Conservation (phyloP, 2,888 invertebrate genomes). For the Stenchaetothrips biformis region DNA sequence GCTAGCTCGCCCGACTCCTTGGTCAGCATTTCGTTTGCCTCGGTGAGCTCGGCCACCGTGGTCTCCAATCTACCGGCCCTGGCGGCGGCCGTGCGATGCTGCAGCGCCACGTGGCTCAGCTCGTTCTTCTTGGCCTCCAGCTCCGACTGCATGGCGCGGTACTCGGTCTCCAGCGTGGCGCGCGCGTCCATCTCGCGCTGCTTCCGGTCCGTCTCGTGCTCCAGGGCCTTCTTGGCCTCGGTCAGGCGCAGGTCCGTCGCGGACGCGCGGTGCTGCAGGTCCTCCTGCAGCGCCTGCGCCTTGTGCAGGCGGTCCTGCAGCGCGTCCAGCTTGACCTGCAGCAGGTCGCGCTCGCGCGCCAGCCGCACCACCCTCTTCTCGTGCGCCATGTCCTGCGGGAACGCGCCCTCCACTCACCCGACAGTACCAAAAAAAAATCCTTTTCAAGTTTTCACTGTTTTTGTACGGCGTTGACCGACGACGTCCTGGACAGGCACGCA, state of each 20-base stretch:
- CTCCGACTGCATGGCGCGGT: conserved; percentile 8
- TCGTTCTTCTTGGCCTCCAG: not conserved
- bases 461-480: no score
- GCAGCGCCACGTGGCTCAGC: not conserved
- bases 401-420: not conserved
- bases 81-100: not conserved
- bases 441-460: no score
- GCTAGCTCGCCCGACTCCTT: conserved; percentile 4
- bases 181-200: conserved; percentile 5
- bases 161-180: not conserved
- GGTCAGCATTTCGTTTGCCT: not conserved
- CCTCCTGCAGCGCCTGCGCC: not conserved
- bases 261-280: not conserved
- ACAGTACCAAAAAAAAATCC: no score
- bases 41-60: not conserved
- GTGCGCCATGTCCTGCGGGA: not conserved
- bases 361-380: not conserved
- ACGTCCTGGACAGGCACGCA: no score
- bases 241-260: not conserved
- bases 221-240: not conserved
- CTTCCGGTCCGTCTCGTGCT: conserved; percentile 4
- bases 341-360: not conserved
- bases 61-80: not conserved
- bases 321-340: not conserved
- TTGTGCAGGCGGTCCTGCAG: not conserved